Conservation (phyloP, 92 coral and sea anemone genomes). For the Blastomussa wellsi region DNA sequence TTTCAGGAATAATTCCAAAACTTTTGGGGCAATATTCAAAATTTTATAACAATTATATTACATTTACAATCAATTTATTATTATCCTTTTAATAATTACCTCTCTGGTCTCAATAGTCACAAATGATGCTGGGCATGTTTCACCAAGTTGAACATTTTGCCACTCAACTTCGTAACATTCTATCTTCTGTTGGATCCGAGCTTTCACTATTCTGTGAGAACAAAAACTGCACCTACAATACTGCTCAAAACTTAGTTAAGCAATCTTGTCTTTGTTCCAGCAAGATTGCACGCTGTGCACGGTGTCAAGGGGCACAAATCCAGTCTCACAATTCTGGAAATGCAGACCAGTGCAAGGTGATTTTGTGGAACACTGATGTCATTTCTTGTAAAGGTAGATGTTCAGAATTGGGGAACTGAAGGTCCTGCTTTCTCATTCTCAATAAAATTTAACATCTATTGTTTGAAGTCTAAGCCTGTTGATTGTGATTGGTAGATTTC, state of each 20-base stretch:
- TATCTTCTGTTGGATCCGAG: constrained; percentile 78
- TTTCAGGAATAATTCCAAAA: too few relatives aligned
- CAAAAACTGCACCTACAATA: neutral
- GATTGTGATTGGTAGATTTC: too few relatives aligned
- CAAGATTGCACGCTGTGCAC: too few relatives aligned
- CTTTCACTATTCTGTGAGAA: constrained; percentile 78
- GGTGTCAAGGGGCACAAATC: neutral
- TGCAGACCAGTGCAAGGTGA: neutral
- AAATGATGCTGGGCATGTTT: constrained; percentile 67
- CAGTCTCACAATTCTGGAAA: neutral
- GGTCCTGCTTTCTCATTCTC: too few relatives aligned
- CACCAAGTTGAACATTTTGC: constrained; percentile 70
- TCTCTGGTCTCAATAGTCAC: constrained; percentile 74
- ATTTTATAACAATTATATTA: too few relatives aligned
- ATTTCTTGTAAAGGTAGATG: too few relatives aligned
- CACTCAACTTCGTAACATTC: constrained; percentile 90
- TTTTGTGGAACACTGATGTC: neutral
- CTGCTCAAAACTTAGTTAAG: neutral
- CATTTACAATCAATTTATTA: neutral
- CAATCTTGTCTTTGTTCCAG: neutral
- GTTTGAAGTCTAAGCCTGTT: too few relatives aligned
- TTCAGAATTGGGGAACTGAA: too few relatives aligned
- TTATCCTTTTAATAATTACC: constrained; percentile 43
- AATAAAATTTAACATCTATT: too few relatives aligned
- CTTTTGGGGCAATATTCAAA: too few relatives aligned